Evolutionary conservation across 2,888 invertebrate genomes (phyloP), one percentile per base, ranked within the genome.

Genomic region (Leistus spinibarbis): DNA sequence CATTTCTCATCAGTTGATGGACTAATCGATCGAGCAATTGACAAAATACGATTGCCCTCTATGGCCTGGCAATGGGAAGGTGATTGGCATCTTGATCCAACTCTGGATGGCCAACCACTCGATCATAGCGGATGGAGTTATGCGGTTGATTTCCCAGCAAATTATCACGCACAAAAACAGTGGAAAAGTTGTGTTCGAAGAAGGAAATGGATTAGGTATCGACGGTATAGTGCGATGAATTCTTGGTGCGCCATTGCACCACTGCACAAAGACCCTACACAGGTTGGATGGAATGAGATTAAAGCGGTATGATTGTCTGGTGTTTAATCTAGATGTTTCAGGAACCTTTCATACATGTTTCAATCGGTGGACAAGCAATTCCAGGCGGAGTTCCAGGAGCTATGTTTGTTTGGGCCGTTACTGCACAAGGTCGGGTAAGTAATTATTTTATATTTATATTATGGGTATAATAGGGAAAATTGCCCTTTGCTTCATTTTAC

Each of bases 41-140:
- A 94, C 80, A 91, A 91, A 83, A 95, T 97, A 76, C 88, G 94
- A 77, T 86, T 97, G 64, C 97, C 97, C 4, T 96, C 97, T 0
- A 93, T 95, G 91, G 95, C 96, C 16, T 98, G 97, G 97, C 94
- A 95, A 82, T 98, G 97, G 97, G 97, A 98, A 87, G 95, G 95
- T 2, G 95, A 96, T 79, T 97, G 97, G 97, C 92, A 93, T 80
- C 87, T 95, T 73, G 95, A 96, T 82, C 88, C 94, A 19, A 93
- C 93, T 3, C 87, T 95, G 79, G 93, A 95, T 84, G 96, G 96
- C 1, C 94, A 96, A 81, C 93, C 95, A 2, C 86, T 97, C 77
- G 95, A 95, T 81, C 93, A 95, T 84, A 95, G 96, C 87, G 96
- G 96, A 16, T 97, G 97, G 97, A 94, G 93, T 71, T 97, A 97